phyloP scores from a whole-genome alignment of 2,888 invertebrate genomes.

The Hyppa rectilinea region DNA sequence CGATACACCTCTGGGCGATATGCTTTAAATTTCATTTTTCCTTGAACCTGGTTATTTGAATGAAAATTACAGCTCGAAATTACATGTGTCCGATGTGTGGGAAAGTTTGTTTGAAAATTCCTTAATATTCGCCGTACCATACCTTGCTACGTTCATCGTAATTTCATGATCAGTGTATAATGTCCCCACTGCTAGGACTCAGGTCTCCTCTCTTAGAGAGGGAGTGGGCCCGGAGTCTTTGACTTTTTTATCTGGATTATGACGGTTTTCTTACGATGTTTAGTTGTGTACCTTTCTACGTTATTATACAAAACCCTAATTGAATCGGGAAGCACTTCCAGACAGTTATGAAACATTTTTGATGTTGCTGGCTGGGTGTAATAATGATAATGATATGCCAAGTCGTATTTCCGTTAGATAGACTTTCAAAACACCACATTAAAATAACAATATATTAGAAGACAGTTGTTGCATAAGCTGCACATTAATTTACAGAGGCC shows the following conservation, averaged over 20 bases:
- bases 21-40: too few relatives aligned
- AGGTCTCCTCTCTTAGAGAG: too few relatives aligned
- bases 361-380: neutral
- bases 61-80: neutral
- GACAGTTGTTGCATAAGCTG: neutral
- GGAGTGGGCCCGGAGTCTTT: too few relatives aligned
- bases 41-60: too few relatives aligned
- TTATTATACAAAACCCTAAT: slow-evolving; percentile 14
- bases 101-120: neutral
- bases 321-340: slow-evolving; percentile 15
- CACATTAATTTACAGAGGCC: too few relatives aligned
- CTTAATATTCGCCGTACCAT: too few relatives aligned
- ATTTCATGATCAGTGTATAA: too few relatives aligned
- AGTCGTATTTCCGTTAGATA: neutral
- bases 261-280: too few relatives aligned
- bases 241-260: too few relatives aligned
- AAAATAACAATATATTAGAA: neutral
- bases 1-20: too few relatives aligned
- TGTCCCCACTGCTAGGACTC: too few relatives aligned
- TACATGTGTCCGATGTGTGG: neutral
- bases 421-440: neutral
- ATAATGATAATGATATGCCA: neutral
- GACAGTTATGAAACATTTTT: slow-evolving; percentile 4
- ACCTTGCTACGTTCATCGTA: too few relatives aligned
- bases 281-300: neutral